phyloP scores from a whole-genome alignment of 2,888 invertebrate genomes.

The Megaustenia siamemsis region DNA sequence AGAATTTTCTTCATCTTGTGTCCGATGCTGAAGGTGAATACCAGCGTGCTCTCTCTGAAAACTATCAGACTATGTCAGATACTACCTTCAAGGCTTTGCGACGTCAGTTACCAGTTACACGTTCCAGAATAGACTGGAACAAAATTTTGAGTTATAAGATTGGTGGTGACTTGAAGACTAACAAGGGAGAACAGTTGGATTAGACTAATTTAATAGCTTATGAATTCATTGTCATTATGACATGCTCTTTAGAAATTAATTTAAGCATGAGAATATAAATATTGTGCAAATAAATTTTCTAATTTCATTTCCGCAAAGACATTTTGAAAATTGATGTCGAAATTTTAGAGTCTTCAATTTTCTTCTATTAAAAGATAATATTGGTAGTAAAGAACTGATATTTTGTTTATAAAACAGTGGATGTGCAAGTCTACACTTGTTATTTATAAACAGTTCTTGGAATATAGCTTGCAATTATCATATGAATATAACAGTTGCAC shows the following conservation, averaged over 20 bases:
- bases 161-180: conserved; percentile 73
- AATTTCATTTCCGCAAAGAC: no score
- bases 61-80: conserved; percentile 99
- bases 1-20: conserved; percentile 93
- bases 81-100: conserved; percentile 99
- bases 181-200: conserved; percentile 53
- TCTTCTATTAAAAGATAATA: no score
- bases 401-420: no score
- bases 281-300: no score
- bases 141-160: conserved; percentile 97
- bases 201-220: background rate
- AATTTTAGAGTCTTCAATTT: no score
- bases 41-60: conserved; percentile 88
- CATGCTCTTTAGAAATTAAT: background rate
- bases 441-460: no score
- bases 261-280: background rate
- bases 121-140: conserved; percentile 99
- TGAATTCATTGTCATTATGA: background rate
- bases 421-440: no score
- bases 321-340: no score
- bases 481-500: no score
- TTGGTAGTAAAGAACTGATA: no score
- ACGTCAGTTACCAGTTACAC: conserved; percentile 97
- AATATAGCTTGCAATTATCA: no score
- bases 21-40: conserved; percentile 96